Percentiles rank a stretch among this genome's conserved stretches.
These are phyloP conservation scores for Drosophila prolongata DNA, from an alignment of 2,888 invertebrate genomes.

Conservation along the genomic window DNA sequence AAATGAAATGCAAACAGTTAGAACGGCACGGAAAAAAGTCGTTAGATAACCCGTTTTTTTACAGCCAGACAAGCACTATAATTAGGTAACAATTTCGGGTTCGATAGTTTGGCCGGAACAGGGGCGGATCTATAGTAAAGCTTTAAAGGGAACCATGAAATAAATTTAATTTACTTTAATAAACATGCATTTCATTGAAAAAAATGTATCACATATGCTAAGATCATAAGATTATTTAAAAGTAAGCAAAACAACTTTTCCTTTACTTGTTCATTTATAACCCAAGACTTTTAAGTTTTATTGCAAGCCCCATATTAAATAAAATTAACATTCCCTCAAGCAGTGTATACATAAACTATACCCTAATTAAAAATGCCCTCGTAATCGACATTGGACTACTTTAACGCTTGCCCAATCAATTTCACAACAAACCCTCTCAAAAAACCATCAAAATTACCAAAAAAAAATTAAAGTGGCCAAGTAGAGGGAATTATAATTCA, in stretches of 20 bases:
- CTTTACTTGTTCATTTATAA: no score
- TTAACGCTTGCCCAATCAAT: conserved; percentile 18
- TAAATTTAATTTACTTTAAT: no score
- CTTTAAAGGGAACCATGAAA: no score
- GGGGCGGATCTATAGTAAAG: no score
- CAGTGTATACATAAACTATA: neutral
- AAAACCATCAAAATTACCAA: conserved; percentile 1
- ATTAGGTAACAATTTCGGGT: conserved; percentile 25
- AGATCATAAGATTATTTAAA: no score
- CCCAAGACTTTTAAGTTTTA: neutral
- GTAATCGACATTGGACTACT: conserved; percentile 33
- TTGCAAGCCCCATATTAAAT: neutral
- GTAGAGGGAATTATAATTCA: conserved; percentile 36
- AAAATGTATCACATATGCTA: no score
- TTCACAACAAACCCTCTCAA: conserved; percentile 23
- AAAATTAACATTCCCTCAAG: neutral
- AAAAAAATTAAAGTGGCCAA: conserved; percentile 11
- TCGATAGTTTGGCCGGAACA: neutral
- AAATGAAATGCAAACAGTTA: conserved; percentile 52
- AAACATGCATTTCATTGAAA: no score
- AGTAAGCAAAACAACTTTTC: no score
- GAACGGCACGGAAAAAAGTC: conserved; percentile 40
- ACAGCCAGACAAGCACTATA: conserved; percentile 8
- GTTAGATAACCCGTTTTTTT: conserved; percentile 34
- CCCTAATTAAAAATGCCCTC: conserved; percentile 22